Percentiles rank a stretch among this genome's conserved stretches.
phyloP scores from a whole-genome alignment of 2,797 vertebrate genomes.

The Spheniscus humboldti region DNA sequence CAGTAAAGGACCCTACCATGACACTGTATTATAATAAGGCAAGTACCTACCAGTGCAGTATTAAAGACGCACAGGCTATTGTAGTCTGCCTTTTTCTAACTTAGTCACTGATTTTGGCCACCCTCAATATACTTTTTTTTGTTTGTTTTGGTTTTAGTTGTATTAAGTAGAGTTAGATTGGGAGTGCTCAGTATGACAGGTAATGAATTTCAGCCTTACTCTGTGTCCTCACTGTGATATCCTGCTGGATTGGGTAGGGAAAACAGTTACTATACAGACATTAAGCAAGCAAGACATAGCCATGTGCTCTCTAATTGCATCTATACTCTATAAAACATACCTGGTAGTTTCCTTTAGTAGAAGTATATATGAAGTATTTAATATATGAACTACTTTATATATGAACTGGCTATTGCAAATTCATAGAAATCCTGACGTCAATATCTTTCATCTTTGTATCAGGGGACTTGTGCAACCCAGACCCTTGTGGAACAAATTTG shows the following conservation, averaged over 20 bases:
- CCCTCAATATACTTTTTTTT: background rate
- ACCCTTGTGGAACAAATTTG: rapidly evolving
- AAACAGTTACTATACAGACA: background rate
- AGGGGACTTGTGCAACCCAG: rapidly evolving
- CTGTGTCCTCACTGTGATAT: background rate
- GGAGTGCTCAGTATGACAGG: background rate
- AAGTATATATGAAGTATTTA: background rate
- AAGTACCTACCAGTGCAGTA: background rate
- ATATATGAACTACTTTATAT: background rate
- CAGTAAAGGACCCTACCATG: background rate
- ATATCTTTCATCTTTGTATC: background rate
- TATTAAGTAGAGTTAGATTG: background rate
- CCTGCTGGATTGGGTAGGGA: background rate
- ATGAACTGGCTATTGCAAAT: background rate
- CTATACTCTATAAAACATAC: background rate
- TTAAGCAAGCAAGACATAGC: background rate
- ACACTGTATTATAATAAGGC: background rate
- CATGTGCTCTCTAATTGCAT: background rate
- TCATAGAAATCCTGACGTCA: background rate
- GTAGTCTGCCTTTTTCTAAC: background rate
- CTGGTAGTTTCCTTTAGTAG: background rate
- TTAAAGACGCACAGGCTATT: background rate
- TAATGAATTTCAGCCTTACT: background rate
- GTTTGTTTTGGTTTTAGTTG: background rate
- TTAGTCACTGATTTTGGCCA: background rate